A percentile compares a stretch with the other conserved stretches of the same genome.
Conservation (phyloP, 2,113 vertebrate species). For the Psettodes erumei region DNA sequence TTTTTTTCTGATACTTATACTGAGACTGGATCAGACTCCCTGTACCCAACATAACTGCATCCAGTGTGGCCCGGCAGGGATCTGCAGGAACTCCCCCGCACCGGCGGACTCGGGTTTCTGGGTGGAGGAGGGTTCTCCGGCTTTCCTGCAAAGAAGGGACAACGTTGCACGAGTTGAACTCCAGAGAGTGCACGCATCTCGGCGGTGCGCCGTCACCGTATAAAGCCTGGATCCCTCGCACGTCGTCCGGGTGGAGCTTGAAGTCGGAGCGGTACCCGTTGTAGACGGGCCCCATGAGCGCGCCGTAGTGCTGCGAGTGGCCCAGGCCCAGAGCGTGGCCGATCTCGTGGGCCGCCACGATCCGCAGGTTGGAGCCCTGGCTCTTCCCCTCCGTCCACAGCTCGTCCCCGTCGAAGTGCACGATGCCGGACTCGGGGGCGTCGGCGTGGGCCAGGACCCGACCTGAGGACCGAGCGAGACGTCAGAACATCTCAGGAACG, state of each 20-base stretch:
- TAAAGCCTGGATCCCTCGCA: slow-evolving; percentile 87
- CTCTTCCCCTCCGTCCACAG: slow-evolving; percentile 86
- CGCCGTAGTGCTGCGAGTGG: slow-evolving; percentile 84
- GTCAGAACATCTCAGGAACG: background rate
- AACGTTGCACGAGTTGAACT: background rate
- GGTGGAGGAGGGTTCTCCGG: slow-evolving; percentile 57
- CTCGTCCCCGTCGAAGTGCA: slow-evolving; percentile 89
- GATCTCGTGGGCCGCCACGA: slow-evolving; percentile 89
- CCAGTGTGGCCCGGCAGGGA: slow-evolving; percentile 83
- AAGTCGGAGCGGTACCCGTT: slow-evolving; percentile 84
- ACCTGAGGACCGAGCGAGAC: slow-evolving; percentile 67
- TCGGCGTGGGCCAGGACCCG: slow-evolving; percentile 89
- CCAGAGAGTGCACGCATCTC: background rate
- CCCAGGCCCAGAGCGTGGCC: slow-evolving; percentile 89
- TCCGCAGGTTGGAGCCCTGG: slow-evolving; percentile 85
- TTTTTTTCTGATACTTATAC: background rate
- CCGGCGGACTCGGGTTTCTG: slow-evolving; percentile 14
- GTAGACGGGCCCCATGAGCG: slow-evolving; percentile 89
- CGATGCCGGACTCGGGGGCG: slow-evolving; percentile 85
- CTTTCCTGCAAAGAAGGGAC: slow-evolving; percentile 73
- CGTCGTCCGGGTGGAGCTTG: slow-evolving; percentile 86
- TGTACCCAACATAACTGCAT: slow-evolving; percentile 87
- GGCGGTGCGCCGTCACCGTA: slow-evolving; percentile 79
- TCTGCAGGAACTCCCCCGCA: slow-evolving; percentile 59
- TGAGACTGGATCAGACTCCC: background rate